These are phyloP conservation scores for Gambusia holbrooki DNA, from an alignment of 2,113 vertebrate species.

Conservation along the genomic window DNA sequence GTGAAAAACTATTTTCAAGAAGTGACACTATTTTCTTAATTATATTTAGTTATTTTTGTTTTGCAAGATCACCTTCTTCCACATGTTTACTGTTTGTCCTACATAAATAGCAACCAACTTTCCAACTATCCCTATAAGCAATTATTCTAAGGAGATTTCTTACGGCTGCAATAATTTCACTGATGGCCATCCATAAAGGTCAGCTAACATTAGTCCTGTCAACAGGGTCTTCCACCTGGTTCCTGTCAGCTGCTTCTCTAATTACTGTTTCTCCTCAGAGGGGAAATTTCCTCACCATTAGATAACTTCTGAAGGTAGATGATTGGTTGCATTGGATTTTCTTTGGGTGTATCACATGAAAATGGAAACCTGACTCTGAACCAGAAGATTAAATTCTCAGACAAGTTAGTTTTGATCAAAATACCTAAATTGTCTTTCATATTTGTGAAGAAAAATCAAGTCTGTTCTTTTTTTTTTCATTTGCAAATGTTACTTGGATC, in stretches of 20 bases:
- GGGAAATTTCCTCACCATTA: background rate
- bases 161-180: background rate
- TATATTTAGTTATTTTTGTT: too few relatives aligned
- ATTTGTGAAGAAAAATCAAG: background rate
- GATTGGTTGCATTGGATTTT: background rate
- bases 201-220: background rate
- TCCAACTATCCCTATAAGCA: background rate
- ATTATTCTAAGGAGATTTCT: background rate
- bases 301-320: background rate
- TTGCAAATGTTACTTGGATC: constrained; percentile 11
- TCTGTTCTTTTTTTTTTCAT: background rate
- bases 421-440: background rate
- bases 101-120: background rate
- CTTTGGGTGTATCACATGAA: background rate
- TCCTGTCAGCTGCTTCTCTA: background rate
- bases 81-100: background rate
- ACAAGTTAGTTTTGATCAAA: background rate
- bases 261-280: background rate
- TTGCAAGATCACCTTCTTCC: background rate
- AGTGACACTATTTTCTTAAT: too few relatives aligned
- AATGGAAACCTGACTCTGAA: too few relatives aligned
- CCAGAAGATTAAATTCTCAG: too few relatives aligned
- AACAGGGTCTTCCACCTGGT: background rate
- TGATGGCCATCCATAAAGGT: background rate
- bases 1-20: too few relatives aligned